A percentile compares a stretch with the other conserved stretches of the same genome.
phyloP scores from a whole-genome alignment of 2,113 vertebrate species.

The Larimichthys crocea region DNA sequence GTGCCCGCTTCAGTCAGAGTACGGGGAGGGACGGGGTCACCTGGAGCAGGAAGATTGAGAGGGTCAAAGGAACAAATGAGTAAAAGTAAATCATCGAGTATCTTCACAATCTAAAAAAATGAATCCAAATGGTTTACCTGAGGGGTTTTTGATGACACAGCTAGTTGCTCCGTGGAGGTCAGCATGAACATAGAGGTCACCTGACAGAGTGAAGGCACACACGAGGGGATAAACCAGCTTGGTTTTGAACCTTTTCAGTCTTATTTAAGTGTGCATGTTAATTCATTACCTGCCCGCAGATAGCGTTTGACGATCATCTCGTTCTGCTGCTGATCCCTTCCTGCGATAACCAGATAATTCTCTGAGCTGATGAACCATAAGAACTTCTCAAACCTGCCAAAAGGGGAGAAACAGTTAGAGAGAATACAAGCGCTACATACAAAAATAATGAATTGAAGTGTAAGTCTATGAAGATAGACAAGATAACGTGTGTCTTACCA shows the following conservation, averaged over 20 bases:
- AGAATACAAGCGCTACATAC: background rate
- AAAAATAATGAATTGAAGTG: background rate
- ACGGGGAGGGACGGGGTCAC: conserved; percentile 89
- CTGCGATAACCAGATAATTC: conserved; percentile 96
- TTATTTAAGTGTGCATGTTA: background rate
- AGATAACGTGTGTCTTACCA: conserved; percentile 86
- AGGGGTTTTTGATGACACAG: conserved; percentile 95
- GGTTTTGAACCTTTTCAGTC: background rate
- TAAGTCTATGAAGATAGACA: background rate
- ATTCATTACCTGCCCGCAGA: conserved; percentile 86
- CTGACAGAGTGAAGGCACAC: conserved; percentile 75
- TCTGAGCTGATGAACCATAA: conserved; percentile 99
- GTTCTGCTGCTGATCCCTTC: conserved; percentile 98
- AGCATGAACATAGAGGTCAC: conserved; percentile 96
- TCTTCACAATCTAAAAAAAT: background rate
- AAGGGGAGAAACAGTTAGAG: background rate
- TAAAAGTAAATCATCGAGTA: background rate
- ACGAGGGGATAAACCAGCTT: background rate
- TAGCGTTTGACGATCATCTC: conserved; percentile 98
- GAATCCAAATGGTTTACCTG: conserved; percentile 82
- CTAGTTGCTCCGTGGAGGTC: conserved; percentile 98
- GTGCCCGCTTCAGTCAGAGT: conserved; percentile 95
- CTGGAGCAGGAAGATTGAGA: conserved; percentile 69
- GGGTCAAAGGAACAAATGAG: background rate
- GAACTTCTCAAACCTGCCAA: conserved; percentile 98